A percentile compares a stretch with the other conserved stretches of the same genome.
These are phyloP conservation scores for Drosophila anomelani DNA, from an alignment of 2,888 invertebrate species.

Conservation along the genomic window DNA sequence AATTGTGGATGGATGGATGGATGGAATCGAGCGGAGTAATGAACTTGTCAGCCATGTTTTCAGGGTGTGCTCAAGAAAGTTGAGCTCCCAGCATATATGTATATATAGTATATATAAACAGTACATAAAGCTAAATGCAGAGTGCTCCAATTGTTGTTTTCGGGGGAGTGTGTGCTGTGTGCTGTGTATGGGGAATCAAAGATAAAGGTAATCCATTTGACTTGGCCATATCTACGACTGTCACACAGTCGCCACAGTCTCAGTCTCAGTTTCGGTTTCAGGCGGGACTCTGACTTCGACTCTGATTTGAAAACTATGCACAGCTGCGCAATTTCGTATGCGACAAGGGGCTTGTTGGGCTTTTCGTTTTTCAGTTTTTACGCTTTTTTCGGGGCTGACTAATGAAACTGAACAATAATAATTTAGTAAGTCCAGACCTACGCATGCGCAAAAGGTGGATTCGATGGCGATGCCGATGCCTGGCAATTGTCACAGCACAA, in stretches of 20 bases:
- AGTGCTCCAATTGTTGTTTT: constrained; percentile 70
- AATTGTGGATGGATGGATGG: constrained; percentile 12
- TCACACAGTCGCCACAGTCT: constrained; percentile 46
- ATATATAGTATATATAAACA: not conserved
- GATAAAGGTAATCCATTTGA: constrained; percentile 75
- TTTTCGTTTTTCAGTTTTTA: constrained; percentile 10
- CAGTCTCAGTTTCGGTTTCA: not conserved
- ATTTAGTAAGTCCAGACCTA: constrained; percentile 76
- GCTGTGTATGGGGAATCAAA: constrained; percentile 24
- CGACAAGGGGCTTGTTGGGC: constrained; percentile 26
- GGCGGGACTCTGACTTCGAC: not conserved
- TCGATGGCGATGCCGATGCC: constrained; percentile 25
- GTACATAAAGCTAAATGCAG: constrained; percentile 65
- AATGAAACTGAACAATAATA: constrained; percentile 79
- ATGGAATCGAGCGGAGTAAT: constrained; percentile 58
- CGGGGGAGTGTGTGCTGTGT: constrained; percentile 5
- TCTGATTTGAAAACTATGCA: constrained; percentile 68
- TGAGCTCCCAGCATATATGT: constrained; percentile 29
- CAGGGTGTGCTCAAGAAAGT: constrained; percentile 76
- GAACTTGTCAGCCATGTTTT: constrained; percentile 75
- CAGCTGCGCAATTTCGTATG: constrained; percentile 51
- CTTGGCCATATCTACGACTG: constrained; percentile 70
- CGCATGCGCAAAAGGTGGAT: constrained; percentile 70
- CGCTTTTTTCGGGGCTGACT: constrained; percentile 59
- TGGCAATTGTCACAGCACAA: constrained; percentile 55